A percentile compares a stretch with the other conserved stretches of the same genome.
phyloP scores from a whole-genome alignment of 2,888 invertebrate genomes.

The Ichneumon xanthorius region DNA sequence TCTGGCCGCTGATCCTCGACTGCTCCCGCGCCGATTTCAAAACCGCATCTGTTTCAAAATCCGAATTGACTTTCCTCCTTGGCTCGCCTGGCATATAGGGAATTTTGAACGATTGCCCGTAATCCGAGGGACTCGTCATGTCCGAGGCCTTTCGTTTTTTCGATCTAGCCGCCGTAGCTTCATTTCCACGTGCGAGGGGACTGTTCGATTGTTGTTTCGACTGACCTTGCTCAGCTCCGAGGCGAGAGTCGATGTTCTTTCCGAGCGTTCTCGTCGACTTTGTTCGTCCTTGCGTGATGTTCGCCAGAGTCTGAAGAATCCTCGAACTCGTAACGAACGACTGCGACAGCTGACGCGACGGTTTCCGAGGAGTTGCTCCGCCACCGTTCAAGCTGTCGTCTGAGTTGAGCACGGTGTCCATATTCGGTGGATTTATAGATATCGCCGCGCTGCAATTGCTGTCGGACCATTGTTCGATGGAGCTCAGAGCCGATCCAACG shows the following conservation, averaged over 20 bases:
- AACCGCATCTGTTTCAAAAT: conserved; percentile 69
- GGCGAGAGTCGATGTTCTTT: conserved; percentile 23
- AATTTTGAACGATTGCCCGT: conserved; percentile 78
- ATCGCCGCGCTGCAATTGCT: conserved; percentile 75
- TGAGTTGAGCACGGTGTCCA: conserved; percentile 74
- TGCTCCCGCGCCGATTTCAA: conserved; percentile 40
- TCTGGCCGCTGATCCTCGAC: background rate
- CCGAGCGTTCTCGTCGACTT: conserved; percentile 59
- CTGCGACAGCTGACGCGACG: conserved; percentile 74
- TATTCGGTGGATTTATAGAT: conserved; percentile 78
- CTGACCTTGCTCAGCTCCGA: conserved; percentile 62
- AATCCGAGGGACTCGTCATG: conserved; percentile 69
- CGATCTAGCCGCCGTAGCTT: conserved; percentile 31
- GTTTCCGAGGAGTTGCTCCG: conserved; percentile 68
- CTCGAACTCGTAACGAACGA: conserved; percentile 81
- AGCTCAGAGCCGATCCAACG: conserved; percentile 75
- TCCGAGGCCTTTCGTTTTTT: conserved; percentile 80
- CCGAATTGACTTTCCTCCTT: conserved; percentile 67
- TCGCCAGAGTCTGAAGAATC: conserved; percentile 81
- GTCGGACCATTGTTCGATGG: conserved; percentile 81
- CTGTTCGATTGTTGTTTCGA: conserved; percentile 56
- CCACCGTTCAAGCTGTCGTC: conserved; percentile 74
- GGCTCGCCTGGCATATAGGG: conserved; percentile 71
- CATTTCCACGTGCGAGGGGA: conserved; percentile 35
- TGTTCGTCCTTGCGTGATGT: conserved; percentile 77